Conservation (phyloP, 2,113 vertebrate species). For the Eurypyga helias region DNA sequence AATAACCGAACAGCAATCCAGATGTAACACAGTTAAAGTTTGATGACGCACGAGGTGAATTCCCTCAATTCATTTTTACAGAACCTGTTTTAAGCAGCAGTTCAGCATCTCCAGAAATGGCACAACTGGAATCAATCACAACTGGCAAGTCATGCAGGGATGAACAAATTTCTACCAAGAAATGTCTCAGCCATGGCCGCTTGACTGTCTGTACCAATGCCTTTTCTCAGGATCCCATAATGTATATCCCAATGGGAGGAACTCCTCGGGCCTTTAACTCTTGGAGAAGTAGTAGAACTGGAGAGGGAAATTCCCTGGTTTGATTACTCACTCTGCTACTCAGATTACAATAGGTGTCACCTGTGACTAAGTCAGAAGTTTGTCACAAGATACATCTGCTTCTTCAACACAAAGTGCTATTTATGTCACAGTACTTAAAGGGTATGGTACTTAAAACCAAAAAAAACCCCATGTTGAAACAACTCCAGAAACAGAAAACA, state of each 20-base stretch:
- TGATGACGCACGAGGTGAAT: not conserved
- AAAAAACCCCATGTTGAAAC: not conserved
- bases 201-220: not conserved
- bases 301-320: not conserved
- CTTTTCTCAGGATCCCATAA: not conserved
- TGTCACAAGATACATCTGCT: not conserved
- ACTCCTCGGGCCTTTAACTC: not conserved
- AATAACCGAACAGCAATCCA: not conserved
- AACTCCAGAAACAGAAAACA: not conserved
- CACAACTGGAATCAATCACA: not conserved
- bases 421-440: not conserved
- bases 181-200: too few relatives aligned
- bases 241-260: not conserved
- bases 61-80: not conserved
- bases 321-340: not conserved
- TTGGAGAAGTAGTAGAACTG: not conserved
- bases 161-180: not conserved
- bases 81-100: not conserved
- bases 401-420: not conserved
- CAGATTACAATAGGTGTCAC: not conserved
- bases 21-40: not conserved
- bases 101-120: not conserved
- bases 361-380: not conserved
- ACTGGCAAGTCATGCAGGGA: not conserved
- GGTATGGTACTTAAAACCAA: not conserved